Conservation (phyloP, 2,113 vertebrate species). For the Zosterops borbonicus region DNA sequence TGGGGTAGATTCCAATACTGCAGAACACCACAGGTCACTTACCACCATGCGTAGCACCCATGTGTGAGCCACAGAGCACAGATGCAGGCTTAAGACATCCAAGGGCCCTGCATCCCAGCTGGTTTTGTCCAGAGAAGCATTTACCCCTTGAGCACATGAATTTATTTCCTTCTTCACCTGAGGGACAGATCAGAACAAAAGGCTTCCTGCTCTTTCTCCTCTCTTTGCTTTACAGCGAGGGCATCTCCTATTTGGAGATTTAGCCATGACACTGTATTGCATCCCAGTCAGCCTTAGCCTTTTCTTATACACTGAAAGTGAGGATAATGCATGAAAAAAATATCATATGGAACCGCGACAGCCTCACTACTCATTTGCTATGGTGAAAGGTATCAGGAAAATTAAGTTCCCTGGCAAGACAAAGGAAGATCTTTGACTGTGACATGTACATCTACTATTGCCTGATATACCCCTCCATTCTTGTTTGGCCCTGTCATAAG, state of each 20-base stretch:
- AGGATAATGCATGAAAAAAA: neutral
- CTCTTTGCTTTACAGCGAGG: neutral
- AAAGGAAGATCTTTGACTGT: neutral
- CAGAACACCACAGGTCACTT: rapidly evolving
- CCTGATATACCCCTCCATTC: neutral
- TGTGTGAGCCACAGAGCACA: neutral
- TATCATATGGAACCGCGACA: neutral
- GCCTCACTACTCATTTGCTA: neutral
- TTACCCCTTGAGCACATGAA: neutral
- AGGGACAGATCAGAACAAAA: neutral
- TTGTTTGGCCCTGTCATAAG: neutral
- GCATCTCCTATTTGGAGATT: neutral
- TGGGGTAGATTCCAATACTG: neutral
- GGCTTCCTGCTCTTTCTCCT: neutral
- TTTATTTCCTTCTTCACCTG: neutral
- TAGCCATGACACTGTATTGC: neutral
- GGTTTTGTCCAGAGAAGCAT: neutral
- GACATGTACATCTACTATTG: neutral
- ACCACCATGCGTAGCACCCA: neutral
- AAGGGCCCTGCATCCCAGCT: neutral
- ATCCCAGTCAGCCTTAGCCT: neutral
- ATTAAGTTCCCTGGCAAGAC: neutral
- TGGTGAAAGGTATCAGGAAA: neutral
- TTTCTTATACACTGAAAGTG: neutral
- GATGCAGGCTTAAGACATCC: neutral